phyloP scores from a whole-genome alignment of 2,888 invertebrate genomes.

The Drosophila ustulata region DNA sequence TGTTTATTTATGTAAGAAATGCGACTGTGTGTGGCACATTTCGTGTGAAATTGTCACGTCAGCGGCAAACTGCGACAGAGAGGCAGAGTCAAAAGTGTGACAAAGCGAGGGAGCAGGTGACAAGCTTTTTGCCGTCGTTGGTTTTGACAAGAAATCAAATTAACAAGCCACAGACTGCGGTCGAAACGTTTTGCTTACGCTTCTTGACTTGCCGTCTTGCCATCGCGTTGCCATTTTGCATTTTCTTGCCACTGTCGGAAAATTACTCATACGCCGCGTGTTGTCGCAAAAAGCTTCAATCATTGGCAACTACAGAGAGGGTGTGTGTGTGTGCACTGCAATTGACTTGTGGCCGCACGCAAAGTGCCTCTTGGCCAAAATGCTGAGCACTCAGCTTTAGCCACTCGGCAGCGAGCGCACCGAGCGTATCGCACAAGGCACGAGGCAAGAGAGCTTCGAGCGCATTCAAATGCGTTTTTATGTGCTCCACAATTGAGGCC shows the following conservation, averaged over 20 bases:
- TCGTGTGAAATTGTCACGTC: conserved; percentile 81
- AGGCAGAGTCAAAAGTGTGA: conserved; percentile 76
- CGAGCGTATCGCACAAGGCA: conserved; percentile 23
- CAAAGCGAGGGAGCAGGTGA: conserved; percentile 59
- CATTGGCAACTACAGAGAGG: conserved; percentile 19
- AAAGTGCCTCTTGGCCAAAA: conserved; percentile 74
- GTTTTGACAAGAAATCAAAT: conserved; percentile 78
- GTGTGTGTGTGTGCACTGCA: conserved; percentile 46
- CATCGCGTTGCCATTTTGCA: conserved; percentile 35
- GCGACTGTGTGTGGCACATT: conserved; percentile 28
- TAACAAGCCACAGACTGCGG: conserved; percentile 68
- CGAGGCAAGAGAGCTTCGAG: conserved; percentile 9
- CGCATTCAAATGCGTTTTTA: conserved; percentile 27
- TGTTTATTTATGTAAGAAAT: conserved; percentile 64
- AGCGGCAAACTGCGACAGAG: conserved; percentile 51
- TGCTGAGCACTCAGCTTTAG: conserved; percentile 52
- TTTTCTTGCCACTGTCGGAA: conserved; percentile 33
- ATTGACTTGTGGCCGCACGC: conserved; percentile 68
- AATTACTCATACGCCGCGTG: conserved; percentile 69
- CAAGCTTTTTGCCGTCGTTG: conserved; percentile 59
- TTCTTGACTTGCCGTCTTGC: conserved; percentile 7
- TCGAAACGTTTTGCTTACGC: conserved; percentile 51
- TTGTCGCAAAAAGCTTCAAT: conserved; percentile 23
- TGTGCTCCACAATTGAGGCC: conserved; percentile 10
- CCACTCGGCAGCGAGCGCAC: conserved; percentile 38